These are phyloP conservation scores for Scolanthus callimorphus DNA, from an alignment of 92 coral and sea anemone genomes.

Conservation along the genomic window DNA sequence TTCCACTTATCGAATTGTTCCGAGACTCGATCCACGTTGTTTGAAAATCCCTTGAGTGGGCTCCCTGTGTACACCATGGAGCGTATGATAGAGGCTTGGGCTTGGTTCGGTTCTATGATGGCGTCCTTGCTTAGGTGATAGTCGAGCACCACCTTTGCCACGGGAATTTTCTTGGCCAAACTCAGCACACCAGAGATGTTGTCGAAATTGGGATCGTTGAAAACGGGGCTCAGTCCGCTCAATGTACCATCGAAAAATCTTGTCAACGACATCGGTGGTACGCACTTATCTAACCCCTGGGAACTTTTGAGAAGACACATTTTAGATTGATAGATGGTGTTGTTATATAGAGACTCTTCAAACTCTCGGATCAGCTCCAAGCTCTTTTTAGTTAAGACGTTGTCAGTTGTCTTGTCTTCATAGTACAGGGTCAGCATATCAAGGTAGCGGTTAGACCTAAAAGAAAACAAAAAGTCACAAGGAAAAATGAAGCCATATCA, in stretches of 20 bases:
- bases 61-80: slow-evolving; percentile 42
- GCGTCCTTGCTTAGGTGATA: slow-evolving; percentile 64
- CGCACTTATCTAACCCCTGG: slow-evolving; percentile 26
- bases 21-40: slow-evolving; percentile 26
- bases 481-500: too few relatives aligned
- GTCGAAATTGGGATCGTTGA: slow-evolving; percentile 47
- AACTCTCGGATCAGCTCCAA: slow-evolving; percentile 31
- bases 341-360: slow-evolving; percentile 30
- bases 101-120: slow-evolving; percentile 13
- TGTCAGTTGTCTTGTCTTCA: slow-evolving; percentile 30
- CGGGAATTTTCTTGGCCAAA: slow-evolving; percentile 25
- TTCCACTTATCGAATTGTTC: slow-evolving; percentile 40
- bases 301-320: slow-evolving; percentile 36
- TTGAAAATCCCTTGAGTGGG: slow-evolving; percentile 45
- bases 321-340: slow-evolving; percentile 46
- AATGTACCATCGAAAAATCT: slow-evolving; percentile 72
- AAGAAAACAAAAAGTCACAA: too few relatives aligned
- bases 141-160: slow-evolving; percentile 16
- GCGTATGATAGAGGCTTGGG: slow-evolving; percentile 32
- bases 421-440: slow-evolving; percentile 45
- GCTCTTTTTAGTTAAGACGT: slow-evolving; percentile 45
- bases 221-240: slow-evolving; percentile 10
- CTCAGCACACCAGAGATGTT: slow-evolving; percentile 50
- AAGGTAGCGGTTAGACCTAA: slow-evolving; percentile 10
- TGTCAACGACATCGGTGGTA: slow-evolving; percentile 44